Percentiles rank a stretch among this genome's conserved stretches.
phyloP scores from a whole-genome alignment of 2,888 invertebrate genomes.

The Brachylomia viminalis region DNA sequence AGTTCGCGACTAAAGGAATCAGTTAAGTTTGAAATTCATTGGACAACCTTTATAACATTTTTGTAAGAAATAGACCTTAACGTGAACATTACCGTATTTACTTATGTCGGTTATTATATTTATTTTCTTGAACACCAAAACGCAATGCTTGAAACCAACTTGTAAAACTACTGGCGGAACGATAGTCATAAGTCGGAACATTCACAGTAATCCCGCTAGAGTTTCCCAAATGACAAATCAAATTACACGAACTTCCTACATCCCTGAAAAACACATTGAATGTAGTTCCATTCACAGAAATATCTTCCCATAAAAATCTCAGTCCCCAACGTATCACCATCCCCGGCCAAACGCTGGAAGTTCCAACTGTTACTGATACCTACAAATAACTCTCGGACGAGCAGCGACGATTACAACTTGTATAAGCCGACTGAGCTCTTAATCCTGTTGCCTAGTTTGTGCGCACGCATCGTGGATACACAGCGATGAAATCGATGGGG shows the following conservation, averaged over 20 bases:
- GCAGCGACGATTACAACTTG: constrained; percentile 59
- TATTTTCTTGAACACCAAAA: not conserved
- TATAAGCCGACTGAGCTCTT: constrained; percentile 55
- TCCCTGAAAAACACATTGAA: not conserved
- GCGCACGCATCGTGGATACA: constrained; percentile 49
- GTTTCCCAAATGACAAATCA: not conserved
- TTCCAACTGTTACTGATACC: constrained; percentile 32
- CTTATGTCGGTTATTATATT: not conserved
- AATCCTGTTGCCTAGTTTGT: constrained; percentile 60
- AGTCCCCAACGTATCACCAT: constrained; percentile 28
- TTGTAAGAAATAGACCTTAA: not conserved
- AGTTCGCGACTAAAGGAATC: too few species aligned
- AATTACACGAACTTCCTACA: not conserved
- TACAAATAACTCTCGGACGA: constrained; percentile 46
- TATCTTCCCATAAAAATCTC: constrained; percentile 19
- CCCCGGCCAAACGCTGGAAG: constrained; percentile 30
- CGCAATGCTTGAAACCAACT: not conserved
- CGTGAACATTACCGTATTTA: not conserved
- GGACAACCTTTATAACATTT: not conserved
- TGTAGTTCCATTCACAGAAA: not conserved
- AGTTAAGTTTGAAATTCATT: not conserved
- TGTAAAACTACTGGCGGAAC: not conserved
- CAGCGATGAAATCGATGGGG: constrained; percentile 31
- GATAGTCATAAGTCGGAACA: not conserved
- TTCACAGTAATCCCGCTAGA: not conserved